A percentile compares a stretch with the other conserved stretches of the same genome.
These are phyloP conservation scores for Chrysotoxum bicinctum DNA, from an alignment of 2,888 invertebrate genomes.

Conservation along the genomic window DNA sequence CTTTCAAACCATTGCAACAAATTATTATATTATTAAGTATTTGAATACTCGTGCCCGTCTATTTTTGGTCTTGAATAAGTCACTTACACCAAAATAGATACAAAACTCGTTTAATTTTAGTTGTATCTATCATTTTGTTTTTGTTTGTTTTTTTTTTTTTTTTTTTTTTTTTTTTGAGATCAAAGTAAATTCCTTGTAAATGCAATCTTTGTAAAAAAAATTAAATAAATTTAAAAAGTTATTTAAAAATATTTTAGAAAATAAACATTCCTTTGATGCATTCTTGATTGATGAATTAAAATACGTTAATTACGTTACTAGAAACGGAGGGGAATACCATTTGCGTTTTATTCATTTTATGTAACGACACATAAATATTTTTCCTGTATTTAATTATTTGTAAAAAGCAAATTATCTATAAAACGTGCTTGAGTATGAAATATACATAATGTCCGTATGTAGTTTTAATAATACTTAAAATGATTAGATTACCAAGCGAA, in stretches of 20 bases:
- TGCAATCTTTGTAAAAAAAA: neutral
- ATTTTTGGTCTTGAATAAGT: neutral
- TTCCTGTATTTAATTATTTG: no score
- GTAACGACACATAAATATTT: neutral
- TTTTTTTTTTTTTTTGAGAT: neutral
- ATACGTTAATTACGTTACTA: neutral
- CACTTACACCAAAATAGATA: neutral
- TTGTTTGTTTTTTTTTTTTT: neutral
- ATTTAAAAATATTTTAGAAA: neutral
- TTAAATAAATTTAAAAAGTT: neutral
- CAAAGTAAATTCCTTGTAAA: slow-evolving; percentile 2
- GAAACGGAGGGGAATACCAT: no score
- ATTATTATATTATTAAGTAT: neutral
- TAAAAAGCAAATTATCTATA: no score
- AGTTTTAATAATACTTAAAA: neutral
- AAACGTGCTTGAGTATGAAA: no score
- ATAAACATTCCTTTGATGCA: neutral
- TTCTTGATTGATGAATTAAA: neutral
- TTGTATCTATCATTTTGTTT: neutral
- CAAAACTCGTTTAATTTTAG: neutral
- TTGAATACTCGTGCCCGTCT: neutral
- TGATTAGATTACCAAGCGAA: neutral
- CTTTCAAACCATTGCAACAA: neutral
- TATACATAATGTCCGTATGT: no score
- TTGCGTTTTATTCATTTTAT: neutral